Evolutionary conservation across 2,113 vertebrate genomes (phyloP), one percentile per base, ranked within the genome.

Genomic region (Aptenodytes forsteri): DNA sequence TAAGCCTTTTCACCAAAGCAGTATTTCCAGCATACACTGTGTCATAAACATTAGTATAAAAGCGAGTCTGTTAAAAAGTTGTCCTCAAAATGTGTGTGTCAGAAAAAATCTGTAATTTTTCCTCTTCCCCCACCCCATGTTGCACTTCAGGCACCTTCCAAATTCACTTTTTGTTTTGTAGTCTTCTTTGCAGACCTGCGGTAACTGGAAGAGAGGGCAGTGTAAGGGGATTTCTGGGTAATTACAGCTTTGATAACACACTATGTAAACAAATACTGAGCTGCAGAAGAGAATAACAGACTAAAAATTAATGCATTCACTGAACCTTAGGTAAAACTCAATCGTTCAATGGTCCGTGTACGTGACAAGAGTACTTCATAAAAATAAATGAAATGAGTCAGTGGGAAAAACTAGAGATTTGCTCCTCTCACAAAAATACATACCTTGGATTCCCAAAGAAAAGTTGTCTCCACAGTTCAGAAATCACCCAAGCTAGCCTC

Each of bases 391-490:
- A 49, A 92, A 83, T 4, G 64, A 46, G 7, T 50, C 56, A 47
- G 18, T 47, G 30, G 9, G 38, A 76, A 89, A 50, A 47, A 36
- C 9, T 29, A 16, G 11, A 52, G 29, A n/a, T 52, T 59, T 83
- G 36, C 69, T 83, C 29, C 10, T 83, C 19, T 73, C 32, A 69
- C 61, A 83, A 69, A 90, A 95, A 79, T 27, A 54, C 27, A 30
- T 22, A 69, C 14, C n/a, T 62, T 78, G 38, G 23, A 56, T 56
- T 89, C 44, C 61, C 82, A 72, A 87, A 47, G 81, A 84, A 72
- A 94, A 83, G 40, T 76, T 91, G 36, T 83, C 16, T 72, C 85
- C 78, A 56, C 61, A 77, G 73, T 69, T 83, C 84, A 95, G 81
- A 85, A 81, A 88, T 77, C 66, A 72, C 27, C 17, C 58, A 80